A percentile compares a stretch with the other conserved stretches of the same genome.
phyloP scores from a whole-genome alignment of 2,888 invertebrate species.

The Drosophila ustulata region DNA sequence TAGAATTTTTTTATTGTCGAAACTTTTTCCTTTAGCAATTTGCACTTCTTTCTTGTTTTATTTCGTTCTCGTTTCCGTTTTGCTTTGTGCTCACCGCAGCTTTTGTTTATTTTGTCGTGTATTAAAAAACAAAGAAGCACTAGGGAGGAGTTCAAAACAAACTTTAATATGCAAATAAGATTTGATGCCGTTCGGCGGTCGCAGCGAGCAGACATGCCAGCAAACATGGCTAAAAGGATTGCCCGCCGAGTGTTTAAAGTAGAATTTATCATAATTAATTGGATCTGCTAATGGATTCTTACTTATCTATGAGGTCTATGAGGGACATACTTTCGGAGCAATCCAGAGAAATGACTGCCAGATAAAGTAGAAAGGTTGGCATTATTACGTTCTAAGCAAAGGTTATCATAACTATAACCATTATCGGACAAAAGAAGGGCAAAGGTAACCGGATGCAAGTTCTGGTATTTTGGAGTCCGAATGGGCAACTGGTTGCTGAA shows the following conservation, averaged over 20 bases:
- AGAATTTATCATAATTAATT: slow-evolving; percentile 44
- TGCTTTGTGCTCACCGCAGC: slow-evolving; percentile 19
- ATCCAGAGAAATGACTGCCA: slow-evolving; percentile 11
- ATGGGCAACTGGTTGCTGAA: slow-evolving; percentile 25
- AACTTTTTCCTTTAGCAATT: slow-evolving; percentile 24
- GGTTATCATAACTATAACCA: slow-evolving; percentile 23
- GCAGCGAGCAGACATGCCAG: slow-evolving; percentile 8
- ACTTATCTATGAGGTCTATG: slow-evolving; percentile 8
- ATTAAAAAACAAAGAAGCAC: slow-evolving; percentile 17
- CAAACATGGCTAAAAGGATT: slow-evolving; percentile 52
- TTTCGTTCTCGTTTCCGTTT: slow-evolving; percentile 10
- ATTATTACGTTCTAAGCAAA: neutral
- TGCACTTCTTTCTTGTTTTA: slow-evolving; percentile 19
- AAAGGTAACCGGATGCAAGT: slow-evolving; percentile 14
- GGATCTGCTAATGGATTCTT: slow-evolving; percentile 31
- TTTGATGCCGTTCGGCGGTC: slow-evolving; percentile 20
- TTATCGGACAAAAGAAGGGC: slow-evolving; percentile 14
- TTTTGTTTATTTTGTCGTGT: slow-evolving; percentile 29
- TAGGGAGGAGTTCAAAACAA: slow-evolving; percentile 40
- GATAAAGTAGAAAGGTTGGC: slow-evolving; percentile 2
- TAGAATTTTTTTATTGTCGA: slow-evolving; percentile 5
- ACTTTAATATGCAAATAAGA: slow-evolving; percentile 50
- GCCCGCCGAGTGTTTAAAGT: slow-evolving; percentile 43
- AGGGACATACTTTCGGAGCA: neutral
- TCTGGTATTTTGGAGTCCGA: slow-evolving; percentile 9